A percentile compares a stretch with the other conserved stretches of the same genome.
Evolutionary conservation across 35 echinoderm and acorn worm species (phyloP).

Genomic region (Patiria miniata): DNA sequence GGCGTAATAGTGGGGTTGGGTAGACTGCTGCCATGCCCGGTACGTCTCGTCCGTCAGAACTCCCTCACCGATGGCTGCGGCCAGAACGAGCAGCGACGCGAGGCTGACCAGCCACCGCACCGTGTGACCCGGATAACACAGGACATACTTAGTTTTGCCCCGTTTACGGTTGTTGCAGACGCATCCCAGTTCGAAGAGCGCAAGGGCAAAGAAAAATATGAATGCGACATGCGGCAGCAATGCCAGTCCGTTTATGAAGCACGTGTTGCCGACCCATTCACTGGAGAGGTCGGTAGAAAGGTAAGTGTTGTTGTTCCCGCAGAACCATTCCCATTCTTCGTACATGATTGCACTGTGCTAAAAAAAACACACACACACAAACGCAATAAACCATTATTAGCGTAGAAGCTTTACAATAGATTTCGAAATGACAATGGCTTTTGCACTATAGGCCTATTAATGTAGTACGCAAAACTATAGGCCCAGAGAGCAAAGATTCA

Average conservation of each 20-base stretch:
- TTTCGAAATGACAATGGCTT: too few relatives aligned
- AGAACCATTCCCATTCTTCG: conserved; percentile 65
- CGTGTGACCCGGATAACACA: conserved; percentile 50
- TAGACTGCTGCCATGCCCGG: not conserved
- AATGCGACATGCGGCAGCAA: conserved; percentile 5
- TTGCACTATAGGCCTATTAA: too few relatives aligned
- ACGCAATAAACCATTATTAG: too few relatives aligned
- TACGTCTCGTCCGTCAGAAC: conserved; percentile 49
- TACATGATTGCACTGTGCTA: too few relatives aligned
- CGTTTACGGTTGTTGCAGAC: not conserved
- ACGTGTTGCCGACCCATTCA: conserved; percentile 11
- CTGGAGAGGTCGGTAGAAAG: not conserved
- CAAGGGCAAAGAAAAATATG: not conserved
- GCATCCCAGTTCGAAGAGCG: not conserved
- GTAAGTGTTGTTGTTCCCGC: conserved; percentile 59
- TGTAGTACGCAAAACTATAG: too few relatives aligned
- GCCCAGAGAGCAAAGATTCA: too few relatives aligned
- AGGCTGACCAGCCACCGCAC: conserved; percentile 46
- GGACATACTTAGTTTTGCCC: not conserved
- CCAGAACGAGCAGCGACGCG: not conserved
- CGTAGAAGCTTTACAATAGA: too few relatives aligned
- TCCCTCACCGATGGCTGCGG: conserved; percentile 47
- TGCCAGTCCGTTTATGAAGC: not conserved
- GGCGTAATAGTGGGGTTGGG: conserved; percentile 54
- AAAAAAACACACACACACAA: too few relatives aligned